phyloP scores from a whole-genome alignment of 30 jellyfish, hydroid and myxozoan species.

The Hydractinia symbiolongicarpus region DNA sequence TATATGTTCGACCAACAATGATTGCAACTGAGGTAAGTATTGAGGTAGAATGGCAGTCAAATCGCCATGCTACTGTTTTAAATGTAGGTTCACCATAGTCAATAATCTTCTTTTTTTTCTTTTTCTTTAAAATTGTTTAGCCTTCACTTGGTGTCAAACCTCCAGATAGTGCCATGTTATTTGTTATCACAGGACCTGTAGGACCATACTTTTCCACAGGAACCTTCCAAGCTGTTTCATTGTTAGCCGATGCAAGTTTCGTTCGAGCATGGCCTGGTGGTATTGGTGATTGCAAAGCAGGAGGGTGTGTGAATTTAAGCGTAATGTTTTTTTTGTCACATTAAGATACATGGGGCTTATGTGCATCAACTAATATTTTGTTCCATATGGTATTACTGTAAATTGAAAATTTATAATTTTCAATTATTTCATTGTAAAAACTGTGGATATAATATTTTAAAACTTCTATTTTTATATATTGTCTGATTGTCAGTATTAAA shows the following conservation, averaged over 20 bases:
- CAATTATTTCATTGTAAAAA: too few relatives aligned
- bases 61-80: background rate
- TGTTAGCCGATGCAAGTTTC: slow-evolving; percentile 66
- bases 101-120: background rate
- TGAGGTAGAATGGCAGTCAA: background rate
- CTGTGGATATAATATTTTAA: too few relatives aligned
- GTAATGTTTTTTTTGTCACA: background rate
- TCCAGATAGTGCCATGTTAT: slow-evolving; percentile 71
- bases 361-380: background rate
- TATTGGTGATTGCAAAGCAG: slow-evolving; percentile 85
- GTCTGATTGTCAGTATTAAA: too few relatives aligned
- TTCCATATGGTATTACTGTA: background rate
- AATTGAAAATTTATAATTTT: too few relatives aligned
- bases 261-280: slow-evolving; percentile 98
- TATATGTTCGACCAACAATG: slow-evolving; percentile 76
- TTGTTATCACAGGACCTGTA: slow-evolving; percentile 84
- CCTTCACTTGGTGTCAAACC: slow-evolving; percentile 86
- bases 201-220: slow-evolving; percentile 84
- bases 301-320: slow-evolving; percentile 57
- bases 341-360: background rate
- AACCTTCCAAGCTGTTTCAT: slow-evolving; percentile 66
- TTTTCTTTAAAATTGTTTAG: slow-evolving; percentile 16
- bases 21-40: slow-evolving; percentile 80
- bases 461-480: too few relatives aligned
- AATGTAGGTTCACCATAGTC: background rate